Base-by-base conservation (phyloP, 2,888 invertebrate species). In the Acanthopleura granulata region DNA sequence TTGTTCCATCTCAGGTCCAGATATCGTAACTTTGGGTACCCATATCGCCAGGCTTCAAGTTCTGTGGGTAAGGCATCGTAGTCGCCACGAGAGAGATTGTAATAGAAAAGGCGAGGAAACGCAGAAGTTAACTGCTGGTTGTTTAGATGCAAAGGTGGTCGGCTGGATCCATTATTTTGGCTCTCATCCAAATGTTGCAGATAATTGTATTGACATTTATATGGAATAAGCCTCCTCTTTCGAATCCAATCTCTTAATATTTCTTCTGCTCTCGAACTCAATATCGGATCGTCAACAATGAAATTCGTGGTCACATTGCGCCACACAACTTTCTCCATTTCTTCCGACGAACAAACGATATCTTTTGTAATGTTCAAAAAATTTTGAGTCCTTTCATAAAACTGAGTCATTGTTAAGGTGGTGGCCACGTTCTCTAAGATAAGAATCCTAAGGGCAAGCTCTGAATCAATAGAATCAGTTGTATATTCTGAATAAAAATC, bases 1-100 rank as follows among this genome's bases (percentile, higher is more conserved):
- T 77, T 66, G 73, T 87, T 86, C 57, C 82, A 74, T 1, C 83
- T 83, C 0, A 86, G 76, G 50, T 87, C 85, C 50, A 84, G 73
- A 15, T 77, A 76, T 50, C 83, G 79, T 25, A 84, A 73, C 25
- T 81, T 81, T 0, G 81, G 82, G 72, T 83, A 87, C 61, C 80
- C 75, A 11, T 77, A 69, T 11, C 83, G 80, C 81, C 85, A 86
- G 40, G 82, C 79, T n/a, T 78, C 74, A 0, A 83, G 75, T 22
- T 76, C 73, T 29, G 77, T 78, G 14, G 80, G 78, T 0, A 85
- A 15, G 40, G 9, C 16, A 40, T 14, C n/a, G 71, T 22, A 22
- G n/a, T 49, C 27, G 1, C 3, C n/a, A 25, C 49, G 29, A 3
- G 71, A 71, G n/a, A 71, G 18, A n/a, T 66, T 66, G 29, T 66